phyloP scores from a whole-genome alignment of 2,888 invertebrate species.

The Lumbricus terrestris region DNA sequence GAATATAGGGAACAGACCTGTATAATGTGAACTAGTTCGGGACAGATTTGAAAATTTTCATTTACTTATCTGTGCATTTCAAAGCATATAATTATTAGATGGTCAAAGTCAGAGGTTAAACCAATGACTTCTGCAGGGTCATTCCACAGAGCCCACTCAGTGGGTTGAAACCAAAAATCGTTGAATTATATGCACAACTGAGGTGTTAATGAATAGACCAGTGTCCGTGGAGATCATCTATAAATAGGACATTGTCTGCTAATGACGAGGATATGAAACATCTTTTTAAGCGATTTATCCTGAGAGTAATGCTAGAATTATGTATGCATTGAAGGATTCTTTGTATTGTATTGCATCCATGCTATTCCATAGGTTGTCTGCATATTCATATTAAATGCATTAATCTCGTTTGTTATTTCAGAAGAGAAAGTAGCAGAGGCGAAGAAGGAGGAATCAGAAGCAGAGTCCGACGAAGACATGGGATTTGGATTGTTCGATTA shows the following conservation, averaged over 20 bases:
- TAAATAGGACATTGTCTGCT: too few species aligned
- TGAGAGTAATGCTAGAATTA: background rate
- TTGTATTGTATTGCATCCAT: too few species aligned
- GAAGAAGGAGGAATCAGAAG: constrained; percentile 17
- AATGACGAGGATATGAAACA: background rate
- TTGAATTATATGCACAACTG: background rate
- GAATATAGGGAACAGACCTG: too few species aligned
- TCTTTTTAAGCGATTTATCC: background rate
- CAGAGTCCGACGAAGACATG: constrained; percentile 23
- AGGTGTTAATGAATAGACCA: background rate
- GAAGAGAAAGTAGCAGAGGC: constrained; percentile 20
- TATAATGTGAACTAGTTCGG: too few species aligned
- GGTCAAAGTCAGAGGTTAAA: too few species aligned
- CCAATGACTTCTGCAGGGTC: background rate
- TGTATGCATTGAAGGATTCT: too few species aligned
- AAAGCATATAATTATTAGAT: too few species aligned
- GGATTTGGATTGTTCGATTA: constrained; percentile 27
- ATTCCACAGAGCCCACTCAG: background rate
- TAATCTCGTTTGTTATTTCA: background rate
- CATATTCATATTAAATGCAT: too few species aligned
- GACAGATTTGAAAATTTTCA: too few species aligned
- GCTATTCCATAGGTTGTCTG: too few species aligned
- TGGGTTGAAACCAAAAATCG: background rate
- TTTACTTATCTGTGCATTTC: too few species aligned
- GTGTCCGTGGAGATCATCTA: too few species aligned